Evolutionary conservation across 2,797 vertebrate genomes (phyloP).

Genomic region (Capromys pilorides): DNA sequence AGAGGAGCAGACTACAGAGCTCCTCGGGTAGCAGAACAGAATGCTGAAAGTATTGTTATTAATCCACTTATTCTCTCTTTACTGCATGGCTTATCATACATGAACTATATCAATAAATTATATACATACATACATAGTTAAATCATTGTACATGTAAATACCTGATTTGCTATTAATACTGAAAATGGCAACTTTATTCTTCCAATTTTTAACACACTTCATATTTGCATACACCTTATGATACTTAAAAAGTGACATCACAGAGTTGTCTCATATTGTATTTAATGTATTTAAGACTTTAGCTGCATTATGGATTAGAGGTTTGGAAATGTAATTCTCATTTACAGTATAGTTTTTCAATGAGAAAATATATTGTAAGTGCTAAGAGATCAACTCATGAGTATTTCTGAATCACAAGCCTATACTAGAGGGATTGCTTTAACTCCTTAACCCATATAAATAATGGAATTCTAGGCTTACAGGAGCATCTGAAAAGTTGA

Average conservation of each 20-base stretch:
- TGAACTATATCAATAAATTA: not conserved
- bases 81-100: not conserved
- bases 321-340: not conserved
- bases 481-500: conserved; percentile 10
- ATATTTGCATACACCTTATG: not conserved
- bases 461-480: not conserved
- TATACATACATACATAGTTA: not conserved
- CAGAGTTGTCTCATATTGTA: not conserved
- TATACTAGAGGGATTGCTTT: not conserved
- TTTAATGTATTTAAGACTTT: conserved; percentile 6
- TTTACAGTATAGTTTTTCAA: conserved; percentile 26
- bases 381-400: not conserved
- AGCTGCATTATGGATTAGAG: not conserved
- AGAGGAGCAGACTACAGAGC: not conserved
- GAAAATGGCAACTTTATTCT: not conserved
- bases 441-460: not conserved
- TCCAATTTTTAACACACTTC: not conserved
- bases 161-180: not conserved
- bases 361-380: not conserved
- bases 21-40: not conserved
- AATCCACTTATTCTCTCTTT: not conserved
- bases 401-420: not conserved
- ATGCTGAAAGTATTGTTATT: not conserved
- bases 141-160: not conserved
- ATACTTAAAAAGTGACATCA: conserved; percentile 2